Percentiles rank a stretch among this genome's conserved stretches.
Evolutionary conservation across 2,797 vertebrate species (phyloP).

Genomic region (Synaphobranchus kaupii): DNA sequence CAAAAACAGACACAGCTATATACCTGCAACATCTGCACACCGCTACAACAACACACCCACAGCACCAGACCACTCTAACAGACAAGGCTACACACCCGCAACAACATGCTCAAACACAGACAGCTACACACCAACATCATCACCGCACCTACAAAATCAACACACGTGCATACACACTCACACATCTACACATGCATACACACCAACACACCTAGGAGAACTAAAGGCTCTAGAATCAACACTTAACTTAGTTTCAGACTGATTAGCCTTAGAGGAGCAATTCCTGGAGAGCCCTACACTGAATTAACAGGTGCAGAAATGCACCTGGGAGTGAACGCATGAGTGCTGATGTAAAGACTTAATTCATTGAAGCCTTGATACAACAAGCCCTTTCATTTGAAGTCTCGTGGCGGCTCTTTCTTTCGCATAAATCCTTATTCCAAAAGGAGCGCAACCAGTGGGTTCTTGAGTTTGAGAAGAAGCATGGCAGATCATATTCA

Average conservation of each 20-base stretch:
- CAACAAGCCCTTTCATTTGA: not conserved
- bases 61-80: not conserved
- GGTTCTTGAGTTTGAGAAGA: not conserved
- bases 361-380: not conserved
- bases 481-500: conserved; percentile 1
- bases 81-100: not conserved
- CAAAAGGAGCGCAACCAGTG: not conserved
- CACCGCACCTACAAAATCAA: too few relatives aligned
- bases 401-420: not conserved
- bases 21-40: not conserved
- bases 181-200: not conserved
- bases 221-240: not conserved
- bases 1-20: not conserved
- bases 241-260: not conserved
- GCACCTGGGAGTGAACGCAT: not conserved
- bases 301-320: not conserved
- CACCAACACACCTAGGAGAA: not conserved
- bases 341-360: not conserved
- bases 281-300: not conserved
- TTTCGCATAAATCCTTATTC: not conserved
- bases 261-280: not conserved
- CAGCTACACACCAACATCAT: too few relatives aligned
- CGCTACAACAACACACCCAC: not conserved
- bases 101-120: too few relatives aligned
- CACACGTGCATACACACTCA: not conserved